phyloP scores from a whole-genome alignment of 1,140 invertebrate genomes.

The Brachystomella parvula region DNA sequence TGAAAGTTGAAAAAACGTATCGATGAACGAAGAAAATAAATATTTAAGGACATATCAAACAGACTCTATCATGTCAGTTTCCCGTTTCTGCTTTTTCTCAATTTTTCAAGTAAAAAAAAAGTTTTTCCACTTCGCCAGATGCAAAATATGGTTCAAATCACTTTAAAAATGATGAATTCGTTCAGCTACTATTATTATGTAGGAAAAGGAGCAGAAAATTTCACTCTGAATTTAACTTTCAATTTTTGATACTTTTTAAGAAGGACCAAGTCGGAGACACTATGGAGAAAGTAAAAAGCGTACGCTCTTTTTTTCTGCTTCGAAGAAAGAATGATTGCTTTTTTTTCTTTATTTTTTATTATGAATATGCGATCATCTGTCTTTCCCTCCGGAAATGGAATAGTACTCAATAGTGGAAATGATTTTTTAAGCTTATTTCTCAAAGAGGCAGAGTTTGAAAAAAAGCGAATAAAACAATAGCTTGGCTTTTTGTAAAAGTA shows the following conservation, averaged over 20 bases:
- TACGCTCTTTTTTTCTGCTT: conserved; percentile 12
- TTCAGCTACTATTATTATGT: not conserved
- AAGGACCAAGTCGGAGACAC: too few relatives aligned
- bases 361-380: not conserved
- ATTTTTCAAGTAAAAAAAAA: too few relatives aligned
- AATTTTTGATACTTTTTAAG: not conserved
- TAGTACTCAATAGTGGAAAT: too few relatives aligned
- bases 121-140: too few relatives aligned
- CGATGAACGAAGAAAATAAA: too few relatives aligned
- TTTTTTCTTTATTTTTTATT: conserved; percentile 25
- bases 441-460: too few relatives aligned
- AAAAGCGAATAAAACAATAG: not conserved
- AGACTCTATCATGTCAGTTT: too few relatives aligned
- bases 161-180: not conserved
- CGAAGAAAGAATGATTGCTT: conserved; percentile 11
- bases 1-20: too few relatives aligned
- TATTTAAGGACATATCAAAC: too few relatives aligned
- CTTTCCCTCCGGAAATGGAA: not conserved
- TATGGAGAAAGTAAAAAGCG: not conserved
- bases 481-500: not conserved
- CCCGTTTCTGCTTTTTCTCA: too few relatives aligned
- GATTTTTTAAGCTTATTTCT: too few relatives aligned
- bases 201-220: not conserved
- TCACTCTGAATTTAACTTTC: conserved; percentile 1
- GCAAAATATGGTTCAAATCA: too few relatives aligned